These are phyloP conservation scores for Paracentrotus lividus DNA, from an alignment of 53 echinoderm and acorn worm genomes.

Conservation along the genomic window DNA sequence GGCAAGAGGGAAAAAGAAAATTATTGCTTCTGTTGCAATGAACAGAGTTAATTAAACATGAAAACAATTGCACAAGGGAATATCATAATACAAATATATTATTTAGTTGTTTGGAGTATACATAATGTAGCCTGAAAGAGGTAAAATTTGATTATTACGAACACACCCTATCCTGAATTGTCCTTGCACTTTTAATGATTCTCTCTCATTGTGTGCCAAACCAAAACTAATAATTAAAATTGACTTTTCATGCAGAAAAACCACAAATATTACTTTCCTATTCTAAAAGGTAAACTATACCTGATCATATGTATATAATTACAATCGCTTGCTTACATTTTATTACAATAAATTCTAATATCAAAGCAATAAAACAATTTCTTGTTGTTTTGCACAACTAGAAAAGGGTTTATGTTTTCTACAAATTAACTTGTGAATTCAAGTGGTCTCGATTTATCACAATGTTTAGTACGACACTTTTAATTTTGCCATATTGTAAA, in stretches of 20 bases:
- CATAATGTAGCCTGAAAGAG: background rate
- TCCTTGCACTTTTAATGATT: background rate
- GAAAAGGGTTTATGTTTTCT: background rate
- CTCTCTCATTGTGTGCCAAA: background rate
- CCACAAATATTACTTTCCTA: background rate
- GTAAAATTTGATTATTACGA: background rate
- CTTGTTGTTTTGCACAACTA: background rate
- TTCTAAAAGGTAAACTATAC: background rate
- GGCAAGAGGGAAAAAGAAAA: background rate
- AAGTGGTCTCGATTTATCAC: background rate
- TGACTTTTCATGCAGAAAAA: conserved; percentile 16
- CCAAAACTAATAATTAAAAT: background rate
- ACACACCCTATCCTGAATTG: background rate
- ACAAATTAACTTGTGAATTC: background rate
- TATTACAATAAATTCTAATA: background rate
- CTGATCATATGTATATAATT: background rate
- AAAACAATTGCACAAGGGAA: background rate
- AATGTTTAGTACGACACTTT: background rate
- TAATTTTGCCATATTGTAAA: background rate
- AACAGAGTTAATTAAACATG: background rate
- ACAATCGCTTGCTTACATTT: background rate
- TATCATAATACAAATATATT: no score
- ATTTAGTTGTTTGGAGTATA: background rate
- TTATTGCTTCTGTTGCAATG: background rate
- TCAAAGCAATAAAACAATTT: background rate